Conservation (phyloP, 2,113 vertebrate genomes). For the Onychostoma macrolepis region DNA sequence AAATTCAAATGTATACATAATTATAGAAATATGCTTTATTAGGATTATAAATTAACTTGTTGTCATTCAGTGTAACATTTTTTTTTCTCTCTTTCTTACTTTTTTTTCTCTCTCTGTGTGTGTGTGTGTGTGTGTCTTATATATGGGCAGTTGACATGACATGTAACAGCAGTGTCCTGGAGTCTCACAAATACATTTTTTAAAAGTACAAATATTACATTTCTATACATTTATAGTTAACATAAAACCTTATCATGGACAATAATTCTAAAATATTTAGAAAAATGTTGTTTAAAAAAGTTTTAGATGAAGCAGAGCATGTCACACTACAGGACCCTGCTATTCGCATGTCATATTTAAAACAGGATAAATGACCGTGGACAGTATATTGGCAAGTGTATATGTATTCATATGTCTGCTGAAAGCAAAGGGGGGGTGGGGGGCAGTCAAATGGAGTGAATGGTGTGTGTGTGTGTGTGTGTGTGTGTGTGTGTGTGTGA, state of each 20-base stretch:
- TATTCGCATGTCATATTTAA: neutral
- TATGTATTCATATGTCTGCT: neutral
- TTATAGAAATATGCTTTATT: no score
- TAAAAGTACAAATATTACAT: neutral
- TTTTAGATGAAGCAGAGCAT: neutral
- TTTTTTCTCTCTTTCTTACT: no score
- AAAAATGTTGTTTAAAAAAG: neutral
- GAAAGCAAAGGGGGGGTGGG: slow-evolving; percentile 69
- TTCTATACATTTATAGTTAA: neutral
- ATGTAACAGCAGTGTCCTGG: neutral
- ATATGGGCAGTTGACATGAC: neutral
- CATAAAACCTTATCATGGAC: neutral
- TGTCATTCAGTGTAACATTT: no score
- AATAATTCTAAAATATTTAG: neutral
- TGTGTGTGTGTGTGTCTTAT: neutral
- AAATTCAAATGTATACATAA: no score
- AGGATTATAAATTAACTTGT: no score
- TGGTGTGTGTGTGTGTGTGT: slow-evolving; percentile 30
- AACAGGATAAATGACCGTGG: neutral
- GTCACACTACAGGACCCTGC: neutral
- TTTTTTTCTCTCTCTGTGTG: no score
- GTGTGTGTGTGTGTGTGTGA: slow-evolving; percentile 43
- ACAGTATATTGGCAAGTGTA: neutral
- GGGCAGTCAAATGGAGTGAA: slow-evolving; percentile 19
- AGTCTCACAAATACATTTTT: neutral